Base-by-base conservation (phyloP, 2,113 vertebrate genomes). In the Prochilodus magdalenae region DNA sequence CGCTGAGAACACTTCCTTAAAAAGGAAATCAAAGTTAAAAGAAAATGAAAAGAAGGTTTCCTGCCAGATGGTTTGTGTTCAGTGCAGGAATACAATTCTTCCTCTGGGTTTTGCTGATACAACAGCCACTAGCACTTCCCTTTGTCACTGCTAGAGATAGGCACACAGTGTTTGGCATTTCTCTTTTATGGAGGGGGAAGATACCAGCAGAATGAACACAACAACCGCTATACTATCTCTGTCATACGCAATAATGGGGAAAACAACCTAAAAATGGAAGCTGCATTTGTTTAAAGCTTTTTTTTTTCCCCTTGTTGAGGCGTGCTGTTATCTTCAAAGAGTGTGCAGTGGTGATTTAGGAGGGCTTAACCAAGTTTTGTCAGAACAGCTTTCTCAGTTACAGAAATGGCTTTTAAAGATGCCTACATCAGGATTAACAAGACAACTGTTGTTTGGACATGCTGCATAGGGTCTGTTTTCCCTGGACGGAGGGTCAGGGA, bases 11-110 rank as follows among this genome's bases (percentile, higher is more conserved):
- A 55, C 66, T 89, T 93, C 89, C 89, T 92, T 66, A 55, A 90
- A 91, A 89, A 90, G 92, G 92, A 94, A 93, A 94, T 93, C 90
- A 90, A 93, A 87, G 81, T 89, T 89, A 86, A 90, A 90, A 89
- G 89, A 92, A 91, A 91, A 90, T 93, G 91, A 89, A 89, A 92
- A 89, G 85, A 86, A 44, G 74, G 90, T 91, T 95, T 95, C 94
- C 95, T 95, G 93, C 89, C 94, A 94, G 93, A 93, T 95, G 93
- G 74, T 93, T 90, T 88, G 90, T 90, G 91, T 93, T 93, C 88
- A 83, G 90, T 75, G 84, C 89, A 91, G 90, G 90, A 93, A 93
- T 94, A 91, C 89, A 89, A 88, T 81, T 93, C 90, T 92, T 94
- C 93, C 93, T 92, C 88, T 92, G 79, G 16, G 70, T 89, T 83